Conservation (phyloP, 2,888 invertebrate genomes). For the Temnothorax rugatulus region DNA sequence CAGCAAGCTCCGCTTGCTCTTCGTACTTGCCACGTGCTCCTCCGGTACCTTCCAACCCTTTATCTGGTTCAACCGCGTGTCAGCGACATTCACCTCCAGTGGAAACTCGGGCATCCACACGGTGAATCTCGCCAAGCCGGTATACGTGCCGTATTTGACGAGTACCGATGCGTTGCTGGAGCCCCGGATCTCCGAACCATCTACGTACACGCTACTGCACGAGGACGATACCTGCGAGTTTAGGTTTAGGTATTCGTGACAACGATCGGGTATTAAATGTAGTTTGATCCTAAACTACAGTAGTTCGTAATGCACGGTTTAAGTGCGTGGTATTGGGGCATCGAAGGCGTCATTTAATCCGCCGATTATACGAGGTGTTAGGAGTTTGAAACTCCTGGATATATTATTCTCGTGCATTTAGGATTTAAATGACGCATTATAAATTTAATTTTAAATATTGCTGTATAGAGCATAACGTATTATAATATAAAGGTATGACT, state of each 20-base stretch:
- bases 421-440: not conserved
- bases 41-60: slow-evolving; percentile 98
- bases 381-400: not conserved
- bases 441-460: not conserved
- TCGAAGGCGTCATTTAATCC: not conserved
- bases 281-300: slow-evolving; percentile 5
- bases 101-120: slow-evolving; percentile 99
- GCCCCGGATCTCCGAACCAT: slow-evolving; percentile 97
- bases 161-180: slow-evolving; percentile 97
- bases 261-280: slow-evolving; percentile 1
- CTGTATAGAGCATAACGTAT: not conserved
- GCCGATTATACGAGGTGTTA: slow-evolving; percentile 7
- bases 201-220: slow-evolving; percentile 98
- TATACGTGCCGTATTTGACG: slow-evolving; percentile 96
- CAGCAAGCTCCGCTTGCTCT: slow-evolving; percentile 83
- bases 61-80: slow-evolving; percentile 96
- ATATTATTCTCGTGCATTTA: not conserved
- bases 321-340: not conserved
- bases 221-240: slow-evolving; percentile 94
- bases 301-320: not conserved
- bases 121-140: slow-evolving; percentile 94
- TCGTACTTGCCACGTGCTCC: slow-evolving; percentile 87
- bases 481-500: too few species aligned
- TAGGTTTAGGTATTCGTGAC: not conserved
- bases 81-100: slow-evolving; percentile 95